Percentiles rank a stretch among this genome's conserved stretches.
phyloP scores from a whole-genome alignment of 2,113 vertebrate species.

The Erythrolamprus reginae region DNA sequence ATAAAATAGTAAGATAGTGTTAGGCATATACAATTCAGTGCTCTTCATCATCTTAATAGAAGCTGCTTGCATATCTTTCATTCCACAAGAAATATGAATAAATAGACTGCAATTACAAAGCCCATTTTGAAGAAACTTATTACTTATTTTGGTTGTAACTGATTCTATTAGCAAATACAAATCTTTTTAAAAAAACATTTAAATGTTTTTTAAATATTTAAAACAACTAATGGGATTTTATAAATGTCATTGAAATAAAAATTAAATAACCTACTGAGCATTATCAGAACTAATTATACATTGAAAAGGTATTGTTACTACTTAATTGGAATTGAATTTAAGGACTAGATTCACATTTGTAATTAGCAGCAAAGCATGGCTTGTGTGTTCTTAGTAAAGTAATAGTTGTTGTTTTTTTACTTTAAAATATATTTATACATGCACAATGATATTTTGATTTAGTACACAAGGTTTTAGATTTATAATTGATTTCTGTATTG shows the following conservation, averaged over 20 bases:
- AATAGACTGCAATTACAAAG: slow-evolving; percentile 7
- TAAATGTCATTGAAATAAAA: neutral
- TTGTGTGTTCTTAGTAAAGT: neutral
- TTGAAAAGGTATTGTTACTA: neutral
- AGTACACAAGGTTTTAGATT: neutral
- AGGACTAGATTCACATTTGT: neutral
- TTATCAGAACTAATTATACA: neutral
- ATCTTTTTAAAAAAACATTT: neutral
- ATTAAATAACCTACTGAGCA: neutral
- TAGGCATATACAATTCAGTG: neutral
- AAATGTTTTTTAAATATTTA: neutral
- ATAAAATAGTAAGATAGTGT: neutral
- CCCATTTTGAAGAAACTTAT: neutral
- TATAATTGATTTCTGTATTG: neutral
- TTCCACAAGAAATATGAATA: neutral
- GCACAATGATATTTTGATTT: neutral
- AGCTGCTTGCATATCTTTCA: slow-evolving; percentile 21
- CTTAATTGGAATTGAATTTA: neutral
- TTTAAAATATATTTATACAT: neutral
- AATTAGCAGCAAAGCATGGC: neutral
- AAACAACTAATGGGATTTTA: neutral
- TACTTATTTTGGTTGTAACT: neutral
- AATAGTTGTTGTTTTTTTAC: neutral
- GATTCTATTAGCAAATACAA: neutral
- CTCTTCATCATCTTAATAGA: slow-evolving; percentile 13